Evolutionary conservation across 2,888 invertebrate species (phyloP).

Genomic region (Phoenoteleia sp.): DNA sequence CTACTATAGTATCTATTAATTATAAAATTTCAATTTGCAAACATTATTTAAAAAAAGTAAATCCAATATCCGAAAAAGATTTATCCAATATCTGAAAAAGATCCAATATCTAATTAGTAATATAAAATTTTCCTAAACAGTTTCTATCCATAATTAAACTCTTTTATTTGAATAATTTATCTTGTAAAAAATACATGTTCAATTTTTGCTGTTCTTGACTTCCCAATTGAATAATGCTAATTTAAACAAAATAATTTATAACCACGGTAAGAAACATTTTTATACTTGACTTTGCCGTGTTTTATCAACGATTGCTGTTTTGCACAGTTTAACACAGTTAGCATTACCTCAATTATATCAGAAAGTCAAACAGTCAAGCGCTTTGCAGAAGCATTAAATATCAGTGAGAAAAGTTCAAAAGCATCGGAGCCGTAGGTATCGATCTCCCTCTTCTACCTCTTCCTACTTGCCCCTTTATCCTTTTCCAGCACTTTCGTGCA

Average conservation of each 20-base stretch:
- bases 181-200: too few relatives aligned
- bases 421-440: slow-evolving; percentile 78
- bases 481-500: slow-evolving; percentile 64
- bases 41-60: too few relatives aligned
- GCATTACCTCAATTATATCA: slow-evolving; percentile 61
- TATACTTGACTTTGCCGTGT: slow-evolving; percentile 21
- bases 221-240: slow-evolving; percentile 22
- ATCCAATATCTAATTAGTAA: too few relatives aligned
- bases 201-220: too few relatives aligned
- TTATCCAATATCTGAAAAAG: too few relatives aligned
- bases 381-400: slow-evolving; percentile 76
- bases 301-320: slow-evolving; percentile 20
- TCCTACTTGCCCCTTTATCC: slow-evolving; percentile 39
- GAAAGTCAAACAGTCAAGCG: slow-evolving; percentile 63
- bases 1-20: too few relatives aligned
- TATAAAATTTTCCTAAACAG: too few relatives aligned
- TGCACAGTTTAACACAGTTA: slow-evolving; percentile 38
- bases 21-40: too few relatives aligned
- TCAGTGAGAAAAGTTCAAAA: slow-evolving; percentile 79
- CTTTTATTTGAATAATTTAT: too few relatives aligned
- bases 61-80: too few relatives aligned
- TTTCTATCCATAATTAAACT: too few relatives aligned
- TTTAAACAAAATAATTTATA: slow-evolving; percentile 2
- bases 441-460: slow-evolving; percentile 73
- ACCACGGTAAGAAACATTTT: neutral